phyloP scores from a whole-genome alignment of 2,113 vertebrate genomes.

The Phylloscopus whistleri region DNA sequence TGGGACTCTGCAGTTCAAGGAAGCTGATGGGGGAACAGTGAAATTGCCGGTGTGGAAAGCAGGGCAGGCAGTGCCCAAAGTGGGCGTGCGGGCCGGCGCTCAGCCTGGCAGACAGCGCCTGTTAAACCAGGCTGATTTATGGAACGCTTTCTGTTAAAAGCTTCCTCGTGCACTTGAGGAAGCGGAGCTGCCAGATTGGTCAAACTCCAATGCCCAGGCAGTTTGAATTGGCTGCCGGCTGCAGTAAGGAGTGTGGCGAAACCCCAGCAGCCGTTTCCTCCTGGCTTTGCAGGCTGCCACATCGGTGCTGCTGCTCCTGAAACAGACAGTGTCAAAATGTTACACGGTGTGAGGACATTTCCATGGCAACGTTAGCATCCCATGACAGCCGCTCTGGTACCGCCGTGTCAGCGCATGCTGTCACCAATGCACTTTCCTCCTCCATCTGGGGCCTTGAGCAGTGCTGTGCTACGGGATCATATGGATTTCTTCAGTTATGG shows the following conservation, averaged over 20 bases:
- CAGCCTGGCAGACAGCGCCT: background rate
- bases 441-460: constrained; percentile 14
- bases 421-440: background rate
- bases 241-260: background rate
- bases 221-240: constrained; percentile 26
- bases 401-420: background rate
- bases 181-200: background rate
- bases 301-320: background rate
- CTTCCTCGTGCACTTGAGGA: constrained; percentile 20
- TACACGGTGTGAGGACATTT: constrained; percentile 16
- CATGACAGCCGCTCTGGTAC: background rate
- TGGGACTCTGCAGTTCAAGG: background rate
- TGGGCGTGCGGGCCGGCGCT: background rate
- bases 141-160: constrained; percentile 25
- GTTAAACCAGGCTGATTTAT: constrained; percentile 24
- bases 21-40: fast-evolving
- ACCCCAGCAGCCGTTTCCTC: background rate
- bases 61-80: background rate
- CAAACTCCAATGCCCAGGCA: constrained; percentile 5
- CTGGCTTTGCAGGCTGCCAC: constrained; percentile 26
- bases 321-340: constrained; percentile 61
- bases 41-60: background rate
- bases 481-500: background rate
- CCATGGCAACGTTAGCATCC: constrained; percentile 66
- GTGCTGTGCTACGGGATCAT: fast-evolving